Evolutionary conservation across 2,113 vertebrate species (phyloP).

Genomic region (Apodemus sylvaticus): DNA sequence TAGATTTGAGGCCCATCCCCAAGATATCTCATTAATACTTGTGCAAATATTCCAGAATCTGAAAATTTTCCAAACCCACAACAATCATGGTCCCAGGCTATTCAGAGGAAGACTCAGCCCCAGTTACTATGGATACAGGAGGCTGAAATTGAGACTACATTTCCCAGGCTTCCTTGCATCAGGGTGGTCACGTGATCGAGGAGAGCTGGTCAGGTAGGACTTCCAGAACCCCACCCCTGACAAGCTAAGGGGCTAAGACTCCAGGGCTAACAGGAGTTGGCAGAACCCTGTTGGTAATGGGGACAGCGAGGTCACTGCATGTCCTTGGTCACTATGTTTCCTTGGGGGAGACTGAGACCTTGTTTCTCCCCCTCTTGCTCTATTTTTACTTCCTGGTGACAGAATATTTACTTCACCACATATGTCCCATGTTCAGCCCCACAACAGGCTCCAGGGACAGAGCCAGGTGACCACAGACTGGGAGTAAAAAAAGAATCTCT

Average conservation of each 20-base stretch:
- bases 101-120: not conserved
- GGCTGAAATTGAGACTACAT: not conserved
- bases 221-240: not conserved
- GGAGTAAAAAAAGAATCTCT: not conserved
- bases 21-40: not conserved
- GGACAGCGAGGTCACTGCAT: not conserved
- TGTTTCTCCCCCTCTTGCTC: not conserved
- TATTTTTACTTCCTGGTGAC: not conserved
- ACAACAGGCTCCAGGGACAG: not conserved
- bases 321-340: too few species aligned
- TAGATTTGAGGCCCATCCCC: not conserved
- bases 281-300: not conserved
- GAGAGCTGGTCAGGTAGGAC: not conserved
- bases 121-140: not conserved
- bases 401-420: not conserved
- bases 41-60: not conserved
- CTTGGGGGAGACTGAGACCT: not conserved
- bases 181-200: not conserved
- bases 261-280: not conserved
- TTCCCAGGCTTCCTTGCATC: slow-evolving; percentile 35
- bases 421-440: not conserved
- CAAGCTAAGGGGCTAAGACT: not conserved
- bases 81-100: not conserved
- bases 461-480: not conserved
- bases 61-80: not conserved